Conservation (phyloP, 1,140 invertebrate species). For the Heliconius melpomene region DNA sequence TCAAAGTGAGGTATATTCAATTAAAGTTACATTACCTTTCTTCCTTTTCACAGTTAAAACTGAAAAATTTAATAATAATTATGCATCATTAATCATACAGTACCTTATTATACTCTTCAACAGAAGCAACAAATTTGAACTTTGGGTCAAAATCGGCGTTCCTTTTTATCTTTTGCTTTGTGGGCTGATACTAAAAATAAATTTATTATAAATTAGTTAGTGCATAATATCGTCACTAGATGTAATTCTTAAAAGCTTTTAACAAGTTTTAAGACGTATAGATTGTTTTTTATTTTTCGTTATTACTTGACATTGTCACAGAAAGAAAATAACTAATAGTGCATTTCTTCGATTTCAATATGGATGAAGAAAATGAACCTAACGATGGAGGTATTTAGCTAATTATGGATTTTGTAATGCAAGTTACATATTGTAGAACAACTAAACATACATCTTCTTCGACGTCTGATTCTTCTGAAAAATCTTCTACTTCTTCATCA, state of each 20-base stretch:
- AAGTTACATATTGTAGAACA: background rate
- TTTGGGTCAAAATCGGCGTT: constrained; percentile 87
- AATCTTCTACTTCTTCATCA: constrained; percentile 88
- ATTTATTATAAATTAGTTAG: background rate
- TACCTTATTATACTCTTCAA: constrained; percentile 88
- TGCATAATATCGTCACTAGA: background rate
- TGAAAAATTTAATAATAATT: no score
- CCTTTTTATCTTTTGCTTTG: constrained; percentile 86
- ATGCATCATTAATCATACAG: background rate
- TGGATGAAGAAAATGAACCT: background rate
- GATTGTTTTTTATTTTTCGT: background rate
- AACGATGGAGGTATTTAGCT: background rate
- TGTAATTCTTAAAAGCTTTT: background rate
- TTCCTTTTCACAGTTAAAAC: background rate
- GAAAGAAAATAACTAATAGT: background rate
- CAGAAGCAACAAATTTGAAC: constrained; percentile 88
- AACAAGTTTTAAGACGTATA: background rate
- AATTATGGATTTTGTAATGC: background rate
- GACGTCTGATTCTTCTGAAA: constrained; percentile 90
- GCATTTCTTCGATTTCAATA: background rate
- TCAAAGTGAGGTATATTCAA: background rate
- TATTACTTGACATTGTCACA: background rate
- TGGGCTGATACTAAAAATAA: constrained; percentile 88
- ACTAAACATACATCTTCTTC: constrained; percentile 86
- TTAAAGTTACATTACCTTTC: no score